These are phyloP conservation scores for Ceraclea dissimilis DNA, from an alignment of 2,888 invertebrate species.

Conservation along the genomic window DNA sequence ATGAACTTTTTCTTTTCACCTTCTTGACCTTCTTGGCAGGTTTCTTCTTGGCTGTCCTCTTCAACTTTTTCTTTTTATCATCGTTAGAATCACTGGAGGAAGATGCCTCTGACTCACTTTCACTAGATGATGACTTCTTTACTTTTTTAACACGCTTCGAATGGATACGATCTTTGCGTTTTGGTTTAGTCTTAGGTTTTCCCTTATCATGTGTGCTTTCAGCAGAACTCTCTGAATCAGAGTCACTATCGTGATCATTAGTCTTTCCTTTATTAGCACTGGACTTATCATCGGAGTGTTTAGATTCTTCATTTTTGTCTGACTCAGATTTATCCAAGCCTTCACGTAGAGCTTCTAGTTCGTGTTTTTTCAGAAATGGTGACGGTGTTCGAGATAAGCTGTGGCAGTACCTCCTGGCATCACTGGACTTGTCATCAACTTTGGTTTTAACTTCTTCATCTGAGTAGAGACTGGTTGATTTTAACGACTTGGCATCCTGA, in stretches of 20 bases:
- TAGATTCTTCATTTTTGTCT: conserved; percentile 35
- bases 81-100: conserved; percentile 47
- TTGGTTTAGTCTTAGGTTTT: conserved; percentile 41
- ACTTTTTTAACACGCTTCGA: conserved; percentile 48
- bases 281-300: conserved; percentile 33
- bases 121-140: conserved; percentile 46
- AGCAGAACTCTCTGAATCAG: conserved; percentile 44
- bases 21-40: conserved; percentile 43
- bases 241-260: conserved; percentile 46
- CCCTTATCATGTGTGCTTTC: conserved; percentile 36
- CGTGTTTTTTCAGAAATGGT: conserved; percentile 68
- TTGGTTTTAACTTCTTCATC: conserved; percentile 35
- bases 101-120: conserved; percentile 46
- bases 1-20: conserved; percentile 40
- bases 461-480: conserved; percentile 33
- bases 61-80: conserved; percentile 46
- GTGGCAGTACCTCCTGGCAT: conserved; percentile 53
- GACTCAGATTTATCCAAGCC: conserved; percentile 44
- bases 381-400: conserved; percentile 82
- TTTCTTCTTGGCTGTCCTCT: conserved; percentile 44
- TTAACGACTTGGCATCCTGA: conserved; percentile 33
- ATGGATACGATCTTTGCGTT: conserved; percentile 46
- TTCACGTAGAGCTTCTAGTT: conserved; percentile 46
- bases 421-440: conserved; percentile 28
- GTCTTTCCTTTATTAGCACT: conserved; percentile 39